Base-by-base conservation (phyloP, 2,113 vertebrate species). In the Cryptomyrus ogoouensis region DNA sequence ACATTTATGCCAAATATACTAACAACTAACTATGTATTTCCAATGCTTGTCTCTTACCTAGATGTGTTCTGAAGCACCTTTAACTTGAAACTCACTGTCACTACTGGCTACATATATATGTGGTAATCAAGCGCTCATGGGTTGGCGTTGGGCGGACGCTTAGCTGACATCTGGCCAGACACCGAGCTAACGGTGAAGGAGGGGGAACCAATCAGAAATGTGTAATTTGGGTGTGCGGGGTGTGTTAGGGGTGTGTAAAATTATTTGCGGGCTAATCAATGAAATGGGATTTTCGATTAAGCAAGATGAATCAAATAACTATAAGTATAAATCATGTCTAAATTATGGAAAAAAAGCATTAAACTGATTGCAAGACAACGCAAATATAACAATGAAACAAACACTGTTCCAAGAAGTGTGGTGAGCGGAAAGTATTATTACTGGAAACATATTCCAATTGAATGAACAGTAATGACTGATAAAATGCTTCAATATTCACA, bases 61-160 rank as follows among this genome's bases (percentile, higher is more conserved):
- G 74, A 24, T 39, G 21, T 21, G 50, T 56, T 53, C 15, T 56
- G 6, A n/a, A 42, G 35, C 74, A 13, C 10, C 21, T 80, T 53
- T 4, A 77, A 83, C 49, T 56, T 89, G 49, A 74, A 89, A 89
- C 10, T 83, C 88, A 83, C 52, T 3, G 46, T 50, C 9, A 87
- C 4, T 44, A 15, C 19, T 83, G 27, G 21, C 19, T 56, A 83
- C 17, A 31, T 35, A 35, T 44, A 77, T 5, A 70, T 31, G 62
- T 70, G 62, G n/a, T 70, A 31, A 70, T 31, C 27, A 13, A 70
- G 27, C 0, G 1, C 27, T 66, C 1, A 1, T 66, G n/a, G 62
- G 62, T 13, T 31, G 10, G 62, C 0, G n/a, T 9, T 27, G 62
- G 62, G n/a, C 3, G n/a, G n/a, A 3, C 3, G 27, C 9, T 70